phyloP scores from a whole-genome alignment of 2,797 vertebrate genomes.

The Sebastes miniatus region DNA sequence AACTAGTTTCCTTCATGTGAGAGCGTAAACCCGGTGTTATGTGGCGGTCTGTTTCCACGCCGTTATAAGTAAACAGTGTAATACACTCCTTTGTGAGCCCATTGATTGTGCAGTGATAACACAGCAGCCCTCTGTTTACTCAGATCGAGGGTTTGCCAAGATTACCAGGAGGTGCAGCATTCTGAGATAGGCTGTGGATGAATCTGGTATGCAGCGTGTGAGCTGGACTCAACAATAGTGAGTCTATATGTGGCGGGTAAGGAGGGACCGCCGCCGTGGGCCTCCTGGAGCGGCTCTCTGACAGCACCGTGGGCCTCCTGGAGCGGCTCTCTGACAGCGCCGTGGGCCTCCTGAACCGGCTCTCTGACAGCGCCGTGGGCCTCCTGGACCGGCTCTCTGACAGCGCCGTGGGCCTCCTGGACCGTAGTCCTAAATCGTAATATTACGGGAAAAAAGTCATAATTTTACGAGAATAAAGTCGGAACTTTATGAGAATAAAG shows the following conservation, averaged over 20 bases:
- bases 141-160: slow-evolving; percentile 74
- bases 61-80: slow-evolving; percentile 50
- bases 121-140: slow-evolving; percentile 67
- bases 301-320: no score
- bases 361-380: no score
- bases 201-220: slow-evolving; percentile 64
- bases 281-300: no score
- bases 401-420: no score
- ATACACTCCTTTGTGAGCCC: slow-evolving; percentile 30
- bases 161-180: slow-evolving; percentile 76
- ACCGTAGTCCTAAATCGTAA: no score
- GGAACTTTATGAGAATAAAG: no score
- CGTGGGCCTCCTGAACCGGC: no score
- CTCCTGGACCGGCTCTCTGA: no score
- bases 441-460: no score
- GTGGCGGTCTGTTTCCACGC: slow-evolving; percentile 26
- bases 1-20: background rate
- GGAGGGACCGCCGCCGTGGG: slow-evolving; percentile 21
- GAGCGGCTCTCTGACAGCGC: no score
- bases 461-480: no score
- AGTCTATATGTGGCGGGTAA: slow-evolving; percentile 54
- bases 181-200: slow-evolving; percentile 71
- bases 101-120: slow-evolving; percentile 63
- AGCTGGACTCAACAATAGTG: slow-evolving; percentile 66
- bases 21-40: background rate